Evolutionary conservation across 2,888 invertebrate species (phyloP).

Genomic region (Archips crataeganus): DNA sequence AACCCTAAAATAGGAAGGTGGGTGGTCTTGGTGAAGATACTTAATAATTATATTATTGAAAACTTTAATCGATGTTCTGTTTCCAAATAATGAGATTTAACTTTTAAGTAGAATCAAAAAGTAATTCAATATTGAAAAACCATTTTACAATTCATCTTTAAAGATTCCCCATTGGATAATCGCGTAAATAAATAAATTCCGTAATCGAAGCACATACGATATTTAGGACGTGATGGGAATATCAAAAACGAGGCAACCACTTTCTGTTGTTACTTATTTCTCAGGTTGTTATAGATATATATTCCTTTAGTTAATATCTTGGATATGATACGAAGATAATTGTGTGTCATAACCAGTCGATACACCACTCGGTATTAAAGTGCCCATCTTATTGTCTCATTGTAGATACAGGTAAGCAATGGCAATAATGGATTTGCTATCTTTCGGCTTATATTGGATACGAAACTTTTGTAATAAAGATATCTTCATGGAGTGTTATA

Average conservation of each 20-base stretch:
- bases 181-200: background rate
- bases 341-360: background rate
- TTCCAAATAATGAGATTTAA: no score
- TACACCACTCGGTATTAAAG: constrained; percentile 6
- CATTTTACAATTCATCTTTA: no score
- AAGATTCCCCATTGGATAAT: no score
- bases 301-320: no score
- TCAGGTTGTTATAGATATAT: background rate
- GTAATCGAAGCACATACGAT: background rate
- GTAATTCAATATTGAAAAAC: no score
- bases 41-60: no score
- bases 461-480: constrained; percentile 42
- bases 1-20: no score
- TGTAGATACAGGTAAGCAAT: constrained; percentile 15
- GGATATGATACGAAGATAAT: background rate
- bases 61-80: no score
- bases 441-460: constrained; percentile 34
- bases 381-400: background rate
- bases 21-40: no score
- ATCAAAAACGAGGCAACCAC: background rate
- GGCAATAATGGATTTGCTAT: constrained; percentile 32
- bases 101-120: no score
- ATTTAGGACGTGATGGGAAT: background rate
- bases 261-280: background rate
- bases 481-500: constrained; percentile 20